Base-by-base conservation (phyloP, 2,888 invertebrate genomes). In the Drosophila setosimentum region DNA sequence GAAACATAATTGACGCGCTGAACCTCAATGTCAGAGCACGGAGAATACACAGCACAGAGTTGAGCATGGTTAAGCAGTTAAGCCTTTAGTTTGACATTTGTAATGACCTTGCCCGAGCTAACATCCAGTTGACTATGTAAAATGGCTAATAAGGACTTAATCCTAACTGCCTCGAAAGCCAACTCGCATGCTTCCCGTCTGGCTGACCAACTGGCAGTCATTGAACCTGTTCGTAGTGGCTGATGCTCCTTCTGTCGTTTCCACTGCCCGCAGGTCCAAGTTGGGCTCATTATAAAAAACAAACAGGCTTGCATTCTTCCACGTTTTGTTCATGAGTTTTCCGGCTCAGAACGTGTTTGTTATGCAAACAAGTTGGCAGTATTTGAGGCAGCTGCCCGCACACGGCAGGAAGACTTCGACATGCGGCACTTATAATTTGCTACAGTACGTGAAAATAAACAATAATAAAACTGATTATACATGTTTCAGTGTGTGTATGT, bases 341-440 rank as follows among this genome's bases (percentile, higher is more conserved):
- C 57, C 51, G 35, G 62, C 35, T 58, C 53, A 6, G 37, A 83
- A 76, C 83, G 78, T 85, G 84, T 84, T 89, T 79, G 87, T 77
- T 89, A 85, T 84, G 85, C 89, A 87, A 85, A 89, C 89, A 87
- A 85, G 85, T 60, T 78, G 83, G 51, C 76, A 70, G 73, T 59
- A 55, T 63, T 76, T 51, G 32, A 58, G 45, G 49, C 35, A 69
- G 33, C 33, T 51, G 35, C 48, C 42, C 45, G 42, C 48, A 71
- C 71, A 68, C 60, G 57, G 54, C 73, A 80, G 87, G 82, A 87
- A 87, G 72, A 70, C 87, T 82, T 85, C 85, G 85, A 80, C 85
- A 84, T 87, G 82, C 71, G 75, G 82, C 82, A 84, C 87, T 84
- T 84, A 74, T 89, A 89, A 85, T 85, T 89, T 89, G 89, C 84